These are phyloP conservation scores for Ips typographus DNA, from an alignment of 1,140 invertebrate genomes.

Conservation along the genomic window DNA sequence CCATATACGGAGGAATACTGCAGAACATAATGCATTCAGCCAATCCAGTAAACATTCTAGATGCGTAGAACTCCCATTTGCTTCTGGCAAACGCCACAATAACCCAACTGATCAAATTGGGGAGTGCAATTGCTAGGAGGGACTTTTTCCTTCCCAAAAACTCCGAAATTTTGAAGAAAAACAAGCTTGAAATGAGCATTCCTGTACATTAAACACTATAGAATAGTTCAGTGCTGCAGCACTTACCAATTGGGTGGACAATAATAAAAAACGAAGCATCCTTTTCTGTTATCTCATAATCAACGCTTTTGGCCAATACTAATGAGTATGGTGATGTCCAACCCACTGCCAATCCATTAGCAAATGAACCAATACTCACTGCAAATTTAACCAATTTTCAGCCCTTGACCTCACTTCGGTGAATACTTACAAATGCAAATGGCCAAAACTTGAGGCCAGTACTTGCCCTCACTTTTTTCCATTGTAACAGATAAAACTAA, in stretches of 20 bases:
- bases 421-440: background rate
- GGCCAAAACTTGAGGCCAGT: background rate
- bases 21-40: conserved; percentile 38
- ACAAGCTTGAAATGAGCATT: conserved; percentile 10
- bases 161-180: conserved; percentile 21
- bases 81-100: conserved; percentile 21
- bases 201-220: conserved; percentile 14
- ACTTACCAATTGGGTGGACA: background rate
- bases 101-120: conserved; percentile 15
- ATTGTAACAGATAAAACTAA: too few species aligned
- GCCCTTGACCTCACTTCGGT: background rate
- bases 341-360: background rate
- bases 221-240: background rate
- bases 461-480: background rate
- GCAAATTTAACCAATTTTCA: background rate
- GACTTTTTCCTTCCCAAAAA: conserved; percentile 41
- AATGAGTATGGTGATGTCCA: background rate
- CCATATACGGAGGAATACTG: conserved; percentile 39
- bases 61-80: conserved; percentile 48
- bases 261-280: background rate
- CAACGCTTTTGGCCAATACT: background rate
- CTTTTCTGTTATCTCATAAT: background rate
- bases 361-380: background rate
- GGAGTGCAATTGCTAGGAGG: conserved; percentile 20
- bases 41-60: conserved; percentile 39